A percentile compares a stretch with the other conserved stretches of the same genome.
Evolutionary conservation across 2,888 invertebrate species (phyloP).

Genomic region (Terebella lapidaria): DNA sequence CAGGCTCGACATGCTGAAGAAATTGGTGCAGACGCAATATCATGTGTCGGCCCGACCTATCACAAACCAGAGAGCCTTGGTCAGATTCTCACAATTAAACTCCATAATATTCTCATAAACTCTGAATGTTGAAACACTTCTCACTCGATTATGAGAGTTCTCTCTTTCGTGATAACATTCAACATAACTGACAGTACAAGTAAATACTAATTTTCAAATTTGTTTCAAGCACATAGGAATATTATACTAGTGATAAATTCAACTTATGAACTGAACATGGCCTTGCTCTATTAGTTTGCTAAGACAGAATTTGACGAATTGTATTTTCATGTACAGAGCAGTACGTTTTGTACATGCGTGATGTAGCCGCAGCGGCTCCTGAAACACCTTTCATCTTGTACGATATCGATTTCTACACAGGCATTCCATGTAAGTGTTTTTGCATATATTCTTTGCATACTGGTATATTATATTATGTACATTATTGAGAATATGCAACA

Average conservation of each 20-base stretch:
- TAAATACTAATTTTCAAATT: neutral
- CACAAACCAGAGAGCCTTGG: slow-evolving; percentile 43
- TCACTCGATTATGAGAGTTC: neutral
- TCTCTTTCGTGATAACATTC: neutral
- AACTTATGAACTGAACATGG: neutral
- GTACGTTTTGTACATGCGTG: slow-evolving; percentile 50
- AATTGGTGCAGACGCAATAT: slow-evolving; percentile 41
- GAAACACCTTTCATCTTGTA: slow-evolving; percentile 76
- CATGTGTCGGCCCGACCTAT: slow-evolving; percentile 43
- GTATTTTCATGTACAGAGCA: slow-evolving; percentile 27
- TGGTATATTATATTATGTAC: too few relatives aligned
- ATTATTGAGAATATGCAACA: too few relatives aligned
- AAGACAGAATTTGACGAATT: too few relatives aligned
- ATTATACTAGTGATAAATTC: too few relatives aligned
- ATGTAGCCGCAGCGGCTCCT: slow-evolving; percentile 68
- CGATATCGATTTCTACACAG: slow-evolving; percentile 71
- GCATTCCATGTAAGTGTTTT: slow-evolving; percentile 37
- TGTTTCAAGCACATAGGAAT: too few relatives aligned
- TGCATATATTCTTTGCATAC: too few relatives aligned
- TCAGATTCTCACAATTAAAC: slow-evolving; percentile 15
- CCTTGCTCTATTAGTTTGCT: too few relatives aligned
- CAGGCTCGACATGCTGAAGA: slow-evolving; percentile 45
- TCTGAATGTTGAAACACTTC: neutral
- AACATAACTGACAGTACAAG: too few relatives aligned
- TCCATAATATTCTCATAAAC: neutral